Percentiles rank a stretch among this genome's conserved stretches.
Conservation (phyloP, 2,113 vertebrate genomes). For the Aramus guarauna region DNA sequence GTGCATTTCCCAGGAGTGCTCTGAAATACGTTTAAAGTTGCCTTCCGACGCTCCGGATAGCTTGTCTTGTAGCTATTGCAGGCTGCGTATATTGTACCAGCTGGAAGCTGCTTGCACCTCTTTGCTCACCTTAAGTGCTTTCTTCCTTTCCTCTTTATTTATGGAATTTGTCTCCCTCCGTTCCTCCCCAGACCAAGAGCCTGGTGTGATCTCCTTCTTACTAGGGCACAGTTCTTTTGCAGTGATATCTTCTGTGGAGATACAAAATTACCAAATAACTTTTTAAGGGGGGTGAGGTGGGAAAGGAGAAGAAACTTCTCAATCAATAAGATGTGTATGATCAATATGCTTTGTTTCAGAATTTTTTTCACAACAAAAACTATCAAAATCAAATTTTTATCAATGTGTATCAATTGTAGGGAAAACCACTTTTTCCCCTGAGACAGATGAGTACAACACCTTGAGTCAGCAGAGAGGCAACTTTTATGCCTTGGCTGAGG, state of each 20-base stretch:
- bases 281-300: background rate
- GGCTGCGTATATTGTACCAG: background rate
- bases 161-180: background rate
- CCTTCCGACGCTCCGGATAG: background rate
- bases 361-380: background rate
- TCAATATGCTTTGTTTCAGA: background rate
- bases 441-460: background rate
- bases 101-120: background rate
- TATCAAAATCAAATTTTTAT: background rate
- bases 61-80: background rate
- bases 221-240: background rate
- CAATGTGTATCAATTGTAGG: background rate
- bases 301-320: background rate
- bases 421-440: background rate
- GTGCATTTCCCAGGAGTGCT: background rate
- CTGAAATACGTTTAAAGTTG: background rate
- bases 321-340: fast-evolving
- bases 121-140: background rate
- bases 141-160: background rate
- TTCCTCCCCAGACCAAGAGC: background rate
- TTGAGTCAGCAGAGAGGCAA: background rate
- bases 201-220: background rate
- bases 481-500: background rate
- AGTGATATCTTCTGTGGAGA: background rate
- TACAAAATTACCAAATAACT: background rate